Evolutionary conservation across 2,113 vertebrate species (phyloP).

Genomic region (Coreoperca whiteheadi): DNA sequence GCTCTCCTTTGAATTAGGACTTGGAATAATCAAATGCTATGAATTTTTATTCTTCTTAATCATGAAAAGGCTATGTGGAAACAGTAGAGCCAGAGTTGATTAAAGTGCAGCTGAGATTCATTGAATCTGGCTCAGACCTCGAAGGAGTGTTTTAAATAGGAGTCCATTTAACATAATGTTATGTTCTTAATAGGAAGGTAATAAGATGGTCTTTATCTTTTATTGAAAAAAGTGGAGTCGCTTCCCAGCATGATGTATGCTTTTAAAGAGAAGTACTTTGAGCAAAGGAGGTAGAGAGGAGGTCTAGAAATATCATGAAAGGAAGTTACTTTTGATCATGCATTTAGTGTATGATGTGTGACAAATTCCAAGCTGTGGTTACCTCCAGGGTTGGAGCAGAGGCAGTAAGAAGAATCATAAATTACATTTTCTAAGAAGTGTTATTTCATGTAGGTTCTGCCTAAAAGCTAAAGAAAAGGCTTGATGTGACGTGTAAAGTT

Average conservation of each 20-base stretch:
- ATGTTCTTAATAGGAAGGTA: slow-evolving; percentile 85
- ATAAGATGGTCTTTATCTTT: slow-evolving; percentile 85
- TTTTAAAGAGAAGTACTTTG: slow-evolving; percentile 62
- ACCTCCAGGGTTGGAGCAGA: slow-evolving; percentile 37
- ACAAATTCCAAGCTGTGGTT: slow-evolving; percentile 43
- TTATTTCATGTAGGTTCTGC: slow-evolving; percentile 37
- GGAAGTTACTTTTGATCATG: slow-evolving; percentile 52
- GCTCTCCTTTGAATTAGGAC: slow-evolving; percentile 79
- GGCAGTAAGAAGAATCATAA: slow-evolving; percentile 45
- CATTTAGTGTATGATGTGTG: slow-evolving; percentile 48
- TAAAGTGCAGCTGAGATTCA: slow-evolving; percentile 82
- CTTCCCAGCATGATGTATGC: slow-evolving; percentile 76
- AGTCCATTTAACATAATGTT: slow-evolving; percentile 86
- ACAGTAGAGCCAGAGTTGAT: slow-evolving; percentile 78
- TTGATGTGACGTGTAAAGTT: slow-evolving; percentile 18
- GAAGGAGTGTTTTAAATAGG: slow-evolving; percentile 84
- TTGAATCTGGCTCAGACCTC: slow-evolving; percentile 78
- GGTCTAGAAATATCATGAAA: slow-evolving; percentile 62
- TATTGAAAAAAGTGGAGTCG: slow-evolving; percentile 77
- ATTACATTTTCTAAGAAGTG: slow-evolving; percentile 51
- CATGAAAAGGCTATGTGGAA: slow-evolving; percentile 75
- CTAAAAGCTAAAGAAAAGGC: slow-evolving; percentile 20
- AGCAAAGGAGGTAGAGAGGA: slow-evolving; percentile 40
- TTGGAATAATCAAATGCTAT: slow-evolving; percentile 84
- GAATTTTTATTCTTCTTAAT: slow-evolving; percentile 86